These are phyloP conservation scores for Trachops cirrhosus DNA, from an alignment of 2,797 vertebrate species.

Conservation along the genomic window DNA sequence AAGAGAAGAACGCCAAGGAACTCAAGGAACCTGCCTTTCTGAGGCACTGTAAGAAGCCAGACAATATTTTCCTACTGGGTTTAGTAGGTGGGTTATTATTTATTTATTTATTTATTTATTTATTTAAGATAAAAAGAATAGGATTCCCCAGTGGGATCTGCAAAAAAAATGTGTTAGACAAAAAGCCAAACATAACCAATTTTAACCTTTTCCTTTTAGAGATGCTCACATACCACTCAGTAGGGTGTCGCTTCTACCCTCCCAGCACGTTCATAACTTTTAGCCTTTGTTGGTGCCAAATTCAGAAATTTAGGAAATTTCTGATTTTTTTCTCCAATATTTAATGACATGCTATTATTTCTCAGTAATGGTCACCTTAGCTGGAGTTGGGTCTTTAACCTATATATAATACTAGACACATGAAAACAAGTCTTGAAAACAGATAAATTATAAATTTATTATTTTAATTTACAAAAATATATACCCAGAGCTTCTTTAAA, in stretches of 20 bases:
- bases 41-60: not conserved
- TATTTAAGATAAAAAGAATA: not conserved
- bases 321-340: not conserved
- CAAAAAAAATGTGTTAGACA: not conserved
- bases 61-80: conserved; percentile 6
- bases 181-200: conserved; percentile 36
- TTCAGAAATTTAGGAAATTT: not conserved
- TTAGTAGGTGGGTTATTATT: not conserved
- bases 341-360: conserved; percentile 30
- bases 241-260: not conserved
- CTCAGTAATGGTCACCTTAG: not conserved
- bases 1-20: not conserved
- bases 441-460: not conserved
- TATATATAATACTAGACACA: not conserved
- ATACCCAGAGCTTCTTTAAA: not conserved
- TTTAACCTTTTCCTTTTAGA: conserved; percentile 18
- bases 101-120: not conserved
- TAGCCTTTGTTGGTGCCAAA: not conserved
- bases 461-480: conserved; percentile 25
- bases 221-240: not conserved
- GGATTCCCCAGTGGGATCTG: not conserved
- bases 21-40: conserved; percentile 22
- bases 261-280: not conserved
- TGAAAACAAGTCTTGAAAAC: conserved; percentile 14
- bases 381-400: not conserved